phyloP scores from a whole-genome alignment of 2,888 invertebrate species.

The Escarpia spicata region DNA sequence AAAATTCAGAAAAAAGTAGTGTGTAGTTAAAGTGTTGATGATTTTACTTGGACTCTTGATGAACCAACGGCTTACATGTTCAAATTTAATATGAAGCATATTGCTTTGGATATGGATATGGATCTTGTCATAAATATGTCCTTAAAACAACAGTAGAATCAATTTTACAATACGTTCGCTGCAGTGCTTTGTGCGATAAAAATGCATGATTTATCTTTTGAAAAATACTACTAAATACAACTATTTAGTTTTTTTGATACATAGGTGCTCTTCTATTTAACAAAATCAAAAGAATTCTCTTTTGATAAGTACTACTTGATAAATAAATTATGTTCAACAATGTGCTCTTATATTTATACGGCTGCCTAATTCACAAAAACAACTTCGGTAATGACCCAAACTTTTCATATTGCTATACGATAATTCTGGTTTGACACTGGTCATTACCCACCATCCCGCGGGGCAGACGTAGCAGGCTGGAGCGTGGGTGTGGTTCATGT shows the following conservation, averaged over 20 bases:
- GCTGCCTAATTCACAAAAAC: no score
- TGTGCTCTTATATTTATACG: no score
- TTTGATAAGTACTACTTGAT: no score
- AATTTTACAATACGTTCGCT: neutral
- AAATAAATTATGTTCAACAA: no score
- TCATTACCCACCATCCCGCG: conserved; percentile 49
- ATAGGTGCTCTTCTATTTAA: neutral
- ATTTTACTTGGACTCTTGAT: neutral
- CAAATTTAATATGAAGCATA: neutral
- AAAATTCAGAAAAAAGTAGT: neutral
- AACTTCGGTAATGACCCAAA: no score
- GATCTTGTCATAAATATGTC: neutral
- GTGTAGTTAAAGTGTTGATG: neutral
- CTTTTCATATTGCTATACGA: neutral
- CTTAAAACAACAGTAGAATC: neutral
- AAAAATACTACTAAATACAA: neutral
- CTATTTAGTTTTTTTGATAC: neutral
- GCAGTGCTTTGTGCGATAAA: no score
- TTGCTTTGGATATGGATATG: neutral
- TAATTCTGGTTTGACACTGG: neutral
- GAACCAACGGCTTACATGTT: neutral
- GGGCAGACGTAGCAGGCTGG: conserved; percentile 56
- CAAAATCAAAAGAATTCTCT: no score
- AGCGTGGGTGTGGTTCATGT: conserved; percentile 44
- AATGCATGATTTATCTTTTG: neutral